Evolutionary conservation across 2,113 vertebrate species (phyloP), one percentile per base, ranked within the genome.

Genomic region (Pseudorectes ferrugineus): DNA sequence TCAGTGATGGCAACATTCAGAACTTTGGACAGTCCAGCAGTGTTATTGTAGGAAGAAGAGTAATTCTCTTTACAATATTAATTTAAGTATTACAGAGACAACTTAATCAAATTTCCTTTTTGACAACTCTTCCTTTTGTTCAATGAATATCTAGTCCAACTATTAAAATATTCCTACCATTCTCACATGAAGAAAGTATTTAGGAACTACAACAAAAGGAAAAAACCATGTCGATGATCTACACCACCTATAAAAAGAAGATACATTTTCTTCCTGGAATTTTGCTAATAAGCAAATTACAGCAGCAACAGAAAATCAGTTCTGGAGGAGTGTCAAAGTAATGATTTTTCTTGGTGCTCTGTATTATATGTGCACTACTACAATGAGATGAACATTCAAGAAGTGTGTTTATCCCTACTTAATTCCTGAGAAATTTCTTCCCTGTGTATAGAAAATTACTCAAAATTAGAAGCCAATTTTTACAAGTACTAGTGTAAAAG

Each of bases 261-360:
- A 31, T 55, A 10, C 38, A 82, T 88, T 95, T 97, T 96, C 77
- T 91, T 89, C 6, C 74, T 43, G 61, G 23, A 3, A 63, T 95
- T 97, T 91, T 71, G 74, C 66, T 95, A 93, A 87, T 84, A 79
- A 76, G 82, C 3, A 1, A 92, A 61, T 95, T 95, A 95, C 33
- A 93, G 51, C 58, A 88, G 54, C 67, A 95, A 78, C 49, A 91
- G 76, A 95, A 96, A 96, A 95, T 94, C 88, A 89, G 6, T 95
- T 96, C 73, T 94, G 67, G 81, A 93, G 75, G 70, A 96, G 54
- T 92, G 88, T 92, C 43, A 78, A 46, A 83, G 8, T 91, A 97
- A 95, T 57, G 93, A 94, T 92, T 95, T 96, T 96, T 97, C 80
- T 93, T 42, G 78, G 43, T 92, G 58, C 77, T 86, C 25, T 84